Percentiles rank a stretch among this genome's conserved stretches.
Conservation (phyloP, 2,888 invertebrate genomes). For the Noctua janthina region DNA sequence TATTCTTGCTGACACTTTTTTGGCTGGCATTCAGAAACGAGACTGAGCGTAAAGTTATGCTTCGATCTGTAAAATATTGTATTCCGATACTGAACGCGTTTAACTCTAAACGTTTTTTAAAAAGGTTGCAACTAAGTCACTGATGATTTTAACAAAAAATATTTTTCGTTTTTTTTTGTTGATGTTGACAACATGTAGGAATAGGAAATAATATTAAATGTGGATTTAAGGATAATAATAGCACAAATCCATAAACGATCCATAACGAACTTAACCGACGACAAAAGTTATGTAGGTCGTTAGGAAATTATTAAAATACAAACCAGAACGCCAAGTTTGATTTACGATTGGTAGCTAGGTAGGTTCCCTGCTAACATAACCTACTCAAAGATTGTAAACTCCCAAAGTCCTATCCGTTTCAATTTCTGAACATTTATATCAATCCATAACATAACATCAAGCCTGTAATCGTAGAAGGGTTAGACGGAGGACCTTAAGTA, state of each 20-base stretch:
- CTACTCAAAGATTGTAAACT: neutral
- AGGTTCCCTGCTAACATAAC: neutral
- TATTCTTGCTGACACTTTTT: conserved; percentile 60
- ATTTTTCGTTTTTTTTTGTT: neutral
- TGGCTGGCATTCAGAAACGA: neutral
- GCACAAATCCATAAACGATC: conserved; percentile 5
- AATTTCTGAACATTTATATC: too few species aligned
- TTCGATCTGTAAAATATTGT: neutral
- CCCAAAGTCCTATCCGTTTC: neutral
- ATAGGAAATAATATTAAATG: neutral
- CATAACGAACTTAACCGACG: neutral
- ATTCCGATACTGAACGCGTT: neutral
- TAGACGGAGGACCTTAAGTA: too few species aligned
- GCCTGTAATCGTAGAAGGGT: too few species aligned
- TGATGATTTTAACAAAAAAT: conserved; percentile 16
- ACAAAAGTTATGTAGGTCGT: conserved; percentile 13
- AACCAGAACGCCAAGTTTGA: conserved; percentile 11
- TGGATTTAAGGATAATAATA: neutral
- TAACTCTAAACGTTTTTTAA: neutral
- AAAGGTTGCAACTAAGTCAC: neutral
- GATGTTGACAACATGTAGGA: neutral
- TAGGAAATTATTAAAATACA: conserved; percentile 1
- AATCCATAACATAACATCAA: too few species aligned
- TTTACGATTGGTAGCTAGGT: neutral
- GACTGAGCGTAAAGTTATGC: neutral